Percentiles rank a stretch among this genome's conserved stretches.
Conservation (phyloP, 2,888 invertebrate species). For the Andrena bucephala region DNA sequence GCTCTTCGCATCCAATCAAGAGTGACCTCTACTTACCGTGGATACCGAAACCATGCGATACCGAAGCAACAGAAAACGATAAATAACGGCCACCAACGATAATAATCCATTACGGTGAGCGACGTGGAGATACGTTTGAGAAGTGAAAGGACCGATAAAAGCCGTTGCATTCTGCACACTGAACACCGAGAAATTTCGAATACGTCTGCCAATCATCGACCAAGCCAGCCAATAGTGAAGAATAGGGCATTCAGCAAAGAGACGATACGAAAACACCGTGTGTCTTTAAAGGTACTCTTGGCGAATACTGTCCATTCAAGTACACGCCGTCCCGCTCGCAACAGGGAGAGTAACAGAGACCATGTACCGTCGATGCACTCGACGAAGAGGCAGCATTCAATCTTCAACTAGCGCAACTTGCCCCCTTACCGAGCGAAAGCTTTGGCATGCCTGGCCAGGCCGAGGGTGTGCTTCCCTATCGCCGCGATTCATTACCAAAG, state of each 20-base stretch:
- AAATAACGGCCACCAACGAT: conserved; percentile 47
- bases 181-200: conserved; percentile 73
- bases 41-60: conserved; percentile 67
- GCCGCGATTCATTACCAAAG: conserved; percentile 15
- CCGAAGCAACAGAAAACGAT: conserved; percentile 55
- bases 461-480: background rate
- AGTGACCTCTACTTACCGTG: conserved; percentile 56
- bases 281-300: conserved; percentile 61
- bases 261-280: conserved; percentile 65
- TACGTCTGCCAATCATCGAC: conserved; percentile 72
- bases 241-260: conserved; percentile 70
- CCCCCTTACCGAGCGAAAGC: conserved; percentile 3
- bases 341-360: conserved; percentile 25
- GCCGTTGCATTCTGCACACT: conserved; percentile 76
- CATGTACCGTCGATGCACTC: conserved; percentile 25
- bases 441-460: background rate
- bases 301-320: conserved; percentile 33
- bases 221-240: conserved; percentile 73
- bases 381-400: conserved; percentile 65
- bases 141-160: conserved; percentile 68
- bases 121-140: conserved; percentile 29
- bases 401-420: conserved; percentile 19
- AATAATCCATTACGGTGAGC: conserved; percentile 43
- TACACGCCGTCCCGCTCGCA: conserved; percentile 41
- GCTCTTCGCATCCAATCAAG: background rate